These are phyloP conservation scores for Tenebrio molitor DNA, from an alignment of 1,140 invertebrate species.

Conservation along the genomic window DNA sequence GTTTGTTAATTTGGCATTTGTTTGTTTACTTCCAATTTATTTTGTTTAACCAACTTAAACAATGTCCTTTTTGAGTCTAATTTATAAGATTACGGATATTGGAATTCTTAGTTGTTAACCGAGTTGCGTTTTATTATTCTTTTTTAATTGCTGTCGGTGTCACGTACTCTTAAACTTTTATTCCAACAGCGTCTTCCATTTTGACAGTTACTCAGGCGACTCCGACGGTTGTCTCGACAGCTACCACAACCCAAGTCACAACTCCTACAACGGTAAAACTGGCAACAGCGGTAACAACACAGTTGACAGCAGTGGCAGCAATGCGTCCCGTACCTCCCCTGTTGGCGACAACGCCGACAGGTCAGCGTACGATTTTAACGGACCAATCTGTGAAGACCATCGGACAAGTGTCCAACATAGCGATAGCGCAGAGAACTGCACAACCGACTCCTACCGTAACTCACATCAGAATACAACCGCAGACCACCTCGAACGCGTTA, in stretches of 20 bases:
- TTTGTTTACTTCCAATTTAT: too few species aligned
- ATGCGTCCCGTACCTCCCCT: conserved; percentile 62
- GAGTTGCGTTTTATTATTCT: too few species aligned
- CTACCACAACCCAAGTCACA: conserved; percentile 49
- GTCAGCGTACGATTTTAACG: conserved; percentile 57
- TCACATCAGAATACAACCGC: conserved; percentile 71
- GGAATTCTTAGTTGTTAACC: too few species aligned
- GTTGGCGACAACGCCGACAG: conserved; percentile 59
- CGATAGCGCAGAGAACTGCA: conserved; percentile 59
- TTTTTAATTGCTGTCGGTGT: too few species aligned
- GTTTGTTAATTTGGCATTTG: too few species aligned
- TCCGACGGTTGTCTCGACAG: conserved; percentile 9
- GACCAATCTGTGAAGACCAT: conserved; percentile 53
- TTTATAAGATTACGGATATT: too few species aligned
- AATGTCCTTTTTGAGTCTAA: too few species aligned
- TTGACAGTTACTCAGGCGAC: conserved; percentile 26
- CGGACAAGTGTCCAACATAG: conserved; percentile 50
- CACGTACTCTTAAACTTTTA: too few species aligned
- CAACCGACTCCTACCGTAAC: conserved; percentile 68
- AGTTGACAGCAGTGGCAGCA: conserved; percentile 59
- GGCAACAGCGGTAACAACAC: conserved; percentile 60
- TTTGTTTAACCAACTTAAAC: too few species aligned
- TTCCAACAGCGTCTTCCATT: conserved; percentile 21
- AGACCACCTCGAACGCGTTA: conserved; percentile 69
- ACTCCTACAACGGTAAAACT: conserved; percentile 45